A percentile compares a stretch with the other conserved stretches of the same genome.
phyloP scores from a whole-genome alignment of 1,140 invertebrate species.

The Psix sp. region DNA sequence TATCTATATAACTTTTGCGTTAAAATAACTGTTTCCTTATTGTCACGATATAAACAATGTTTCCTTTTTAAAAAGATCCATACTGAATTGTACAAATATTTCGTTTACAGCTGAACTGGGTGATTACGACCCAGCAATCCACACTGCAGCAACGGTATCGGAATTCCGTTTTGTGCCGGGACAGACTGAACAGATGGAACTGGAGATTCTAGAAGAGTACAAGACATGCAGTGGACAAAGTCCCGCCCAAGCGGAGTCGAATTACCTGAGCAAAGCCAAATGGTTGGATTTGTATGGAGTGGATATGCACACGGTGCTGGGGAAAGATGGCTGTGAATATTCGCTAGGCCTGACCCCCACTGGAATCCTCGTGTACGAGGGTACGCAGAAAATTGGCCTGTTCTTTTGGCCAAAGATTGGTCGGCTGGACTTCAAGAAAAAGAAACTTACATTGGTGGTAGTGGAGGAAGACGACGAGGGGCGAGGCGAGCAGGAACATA shows the following conservation, averaged over 20 bases:
- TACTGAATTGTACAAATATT: not conserved
- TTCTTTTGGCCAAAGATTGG: constrained; percentile 99
- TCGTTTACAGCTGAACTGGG: constrained; percentile 91
- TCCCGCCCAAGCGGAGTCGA: constrained; percentile 94
- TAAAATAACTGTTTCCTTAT: too few species aligned
- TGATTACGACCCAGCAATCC: constrained; percentile 93
- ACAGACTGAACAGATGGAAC: constrained; percentile 95
- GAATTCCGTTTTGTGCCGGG: constrained; percentile 97
- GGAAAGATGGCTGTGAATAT: constrained; percentile 97
- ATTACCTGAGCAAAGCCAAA: constrained; percentile 95
- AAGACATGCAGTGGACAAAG: constrained; percentile 88
- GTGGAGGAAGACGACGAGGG: constrained; percentile 98
- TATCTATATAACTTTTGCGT: too few species aligned
- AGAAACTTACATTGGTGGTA: constrained; percentile 95
- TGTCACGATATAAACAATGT: too few species aligned
- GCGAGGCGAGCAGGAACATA: constrained; percentile 91
- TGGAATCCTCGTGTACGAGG: constrained; percentile 97
- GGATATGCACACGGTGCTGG: constrained; percentile 95
- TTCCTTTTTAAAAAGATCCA: too few species aligned
- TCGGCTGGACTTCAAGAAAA: constrained; percentile 96
- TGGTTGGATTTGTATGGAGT: constrained; percentile 98
- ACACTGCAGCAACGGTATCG: constrained; percentile 96
- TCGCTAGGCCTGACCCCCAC: constrained; percentile 97
- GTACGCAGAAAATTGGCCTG: constrained; percentile 95
- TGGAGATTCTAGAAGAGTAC: constrained; percentile 92